phyloP scores from a whole-genome alignment of 1,140 invertebrate genomes.

The Choristoneura fumiferana region DNA sequence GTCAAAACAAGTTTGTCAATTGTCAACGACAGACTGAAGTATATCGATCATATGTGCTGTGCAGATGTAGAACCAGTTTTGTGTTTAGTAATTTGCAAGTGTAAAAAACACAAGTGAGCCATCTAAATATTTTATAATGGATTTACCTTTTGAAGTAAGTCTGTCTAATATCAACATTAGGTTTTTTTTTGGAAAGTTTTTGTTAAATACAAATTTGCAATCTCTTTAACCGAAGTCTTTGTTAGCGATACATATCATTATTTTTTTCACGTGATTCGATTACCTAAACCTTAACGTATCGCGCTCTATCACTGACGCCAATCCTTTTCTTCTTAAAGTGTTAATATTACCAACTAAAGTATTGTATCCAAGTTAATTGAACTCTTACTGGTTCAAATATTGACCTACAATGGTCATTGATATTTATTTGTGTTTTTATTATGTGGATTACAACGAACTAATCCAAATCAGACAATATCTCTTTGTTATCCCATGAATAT shows the following conservation, averaged over 20 bases:
- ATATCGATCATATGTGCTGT: conserved; percentile 13
- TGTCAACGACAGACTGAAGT: conserved; percentile 2
- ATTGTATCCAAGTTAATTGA: no score
- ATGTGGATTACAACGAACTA: no score
- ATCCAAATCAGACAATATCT: no score
- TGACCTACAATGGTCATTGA: no score
- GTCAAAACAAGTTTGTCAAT: conserved; percentile 7
- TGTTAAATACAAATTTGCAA: neutral
- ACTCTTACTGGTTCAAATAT: no score
- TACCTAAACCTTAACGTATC: conserved; percentile 9
- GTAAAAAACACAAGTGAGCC: conserved; percentile 1
- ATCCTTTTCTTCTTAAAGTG: neutral
- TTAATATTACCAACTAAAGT: no score
- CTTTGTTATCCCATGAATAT: no score
- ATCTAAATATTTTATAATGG: conserved; percentile 28
- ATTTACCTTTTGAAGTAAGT: conserved; percentile 63
- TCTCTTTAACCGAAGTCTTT: conserved; percentile 42
- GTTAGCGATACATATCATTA: conserved; percentile 41
- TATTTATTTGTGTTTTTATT: no score
- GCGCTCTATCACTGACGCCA: neutral
- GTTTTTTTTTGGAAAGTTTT: no score
- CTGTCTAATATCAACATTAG: no score
- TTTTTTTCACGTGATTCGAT: conserved; percentile 66
- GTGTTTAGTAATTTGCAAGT: conserved; percentile 1
- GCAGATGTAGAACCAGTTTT: conserved; percentile 6